Conservation (phyloP, 2,113 vertebrate species). For the Salvelinus sp. region DNA sequence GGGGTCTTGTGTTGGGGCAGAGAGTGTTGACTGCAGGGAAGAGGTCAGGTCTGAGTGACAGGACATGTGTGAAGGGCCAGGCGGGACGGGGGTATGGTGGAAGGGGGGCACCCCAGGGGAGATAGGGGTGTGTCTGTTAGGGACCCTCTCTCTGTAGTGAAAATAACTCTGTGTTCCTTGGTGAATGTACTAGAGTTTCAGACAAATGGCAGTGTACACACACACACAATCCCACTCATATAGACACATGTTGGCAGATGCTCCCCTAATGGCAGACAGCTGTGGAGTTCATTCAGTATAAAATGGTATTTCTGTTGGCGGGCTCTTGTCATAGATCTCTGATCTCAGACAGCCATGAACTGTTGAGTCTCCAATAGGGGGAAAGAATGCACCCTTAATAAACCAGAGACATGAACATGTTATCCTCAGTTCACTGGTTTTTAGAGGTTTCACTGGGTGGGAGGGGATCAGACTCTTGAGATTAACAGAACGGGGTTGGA, state of each 20-base stretch:
- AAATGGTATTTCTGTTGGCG: conserved; percentile 44
- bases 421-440: not conserved
- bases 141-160: conserved; percentile 10
- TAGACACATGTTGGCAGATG: conserved; percentile 26
- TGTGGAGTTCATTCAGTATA: conserved; percentile 44
- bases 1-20: conserved; percentile 49
- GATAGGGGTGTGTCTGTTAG: conserved; percentile 3
- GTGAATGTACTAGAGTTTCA: conserved; percentile 30
- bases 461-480: too few relatives aligned
- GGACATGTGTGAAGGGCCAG: conserved; percentile 55
- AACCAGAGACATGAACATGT: not conserved
- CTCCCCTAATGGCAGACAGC: conserved; percentile 43
- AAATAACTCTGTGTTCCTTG: not conserved
- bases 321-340: conserved; percentile 11
- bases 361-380: conserved; percentile 7
- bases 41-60: conserved; percentile 56
- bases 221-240: conserved; percentile 2
- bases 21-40: conserved; percentile 24
- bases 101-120: not conserved
- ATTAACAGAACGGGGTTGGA: too few relatives aligned
- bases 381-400: conserved; percentile 1
- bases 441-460: not conserved
- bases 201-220: conserved; percentile 31
- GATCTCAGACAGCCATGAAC: conserved; percentile 13
- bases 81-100: not conserved